Evolutionary conservation across 2,797 vertebrate species (phyloP).

Genomic region (Prunella strophiata): DNA sequence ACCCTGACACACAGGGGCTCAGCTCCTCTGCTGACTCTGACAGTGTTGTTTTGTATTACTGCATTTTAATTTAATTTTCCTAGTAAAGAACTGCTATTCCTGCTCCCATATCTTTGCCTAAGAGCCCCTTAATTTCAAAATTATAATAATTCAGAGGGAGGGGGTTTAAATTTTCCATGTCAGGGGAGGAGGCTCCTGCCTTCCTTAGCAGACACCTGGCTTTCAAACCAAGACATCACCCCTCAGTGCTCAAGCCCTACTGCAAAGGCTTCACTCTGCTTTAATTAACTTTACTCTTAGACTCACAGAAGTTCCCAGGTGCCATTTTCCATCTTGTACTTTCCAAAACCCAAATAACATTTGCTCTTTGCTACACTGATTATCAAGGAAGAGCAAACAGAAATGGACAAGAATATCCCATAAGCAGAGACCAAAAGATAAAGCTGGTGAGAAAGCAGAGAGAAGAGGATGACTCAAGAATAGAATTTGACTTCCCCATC

Average conservation of each 20-base stretch:
- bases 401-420: neutral
- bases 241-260: neutral
- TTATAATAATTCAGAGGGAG: neutral
- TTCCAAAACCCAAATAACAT: neutral
- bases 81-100: neutral
- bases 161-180: neutral
- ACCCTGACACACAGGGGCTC: neutral
- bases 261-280: neutral
- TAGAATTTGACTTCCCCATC: neutral
- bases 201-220: neutral
- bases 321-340: neutral
- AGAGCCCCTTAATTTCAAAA: neutral
- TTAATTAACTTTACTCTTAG: neutral
- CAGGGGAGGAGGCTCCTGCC: neutral
- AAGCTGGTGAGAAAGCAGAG: neutral
- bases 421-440: neutral
- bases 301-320: neutral
- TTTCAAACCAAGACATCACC: neutral
- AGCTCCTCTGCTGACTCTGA: neutral
- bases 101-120: neutral
- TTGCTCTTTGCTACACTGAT: neutral
- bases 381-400: neutral
- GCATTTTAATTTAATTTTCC: neutral
- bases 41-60: neutral
- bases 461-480: neutral